Percentiles rank a stretch among this genome's conserved stretches.
These are phyloP conservation scores for Sturmia bella DNA, from an alignment of 2,888 invertebrate species.

Conservation along the genomic window DNA sequence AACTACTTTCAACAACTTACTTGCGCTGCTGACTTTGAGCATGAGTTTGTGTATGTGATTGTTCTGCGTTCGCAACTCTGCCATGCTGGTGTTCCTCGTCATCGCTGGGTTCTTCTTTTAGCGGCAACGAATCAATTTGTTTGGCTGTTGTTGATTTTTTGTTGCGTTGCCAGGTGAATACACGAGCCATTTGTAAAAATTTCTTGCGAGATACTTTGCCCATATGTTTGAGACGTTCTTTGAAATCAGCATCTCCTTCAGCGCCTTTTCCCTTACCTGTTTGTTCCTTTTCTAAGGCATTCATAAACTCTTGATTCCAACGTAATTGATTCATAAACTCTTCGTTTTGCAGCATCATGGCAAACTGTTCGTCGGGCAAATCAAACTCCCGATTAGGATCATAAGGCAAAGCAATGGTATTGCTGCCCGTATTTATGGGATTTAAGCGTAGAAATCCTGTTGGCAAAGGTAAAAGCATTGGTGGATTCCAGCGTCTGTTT, in stretches of 20 bases:
- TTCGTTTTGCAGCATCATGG: constrained; percentile 93
- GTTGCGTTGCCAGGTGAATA: constrained; percentile 87
- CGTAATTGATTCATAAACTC: constrained; percentile 94
- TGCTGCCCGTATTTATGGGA: constrained; percentile 69
- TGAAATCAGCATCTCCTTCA: constrained; percentile 87
- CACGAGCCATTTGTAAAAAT: constrained; percentile 89
- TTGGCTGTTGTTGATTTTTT: constrained; percentile 82
- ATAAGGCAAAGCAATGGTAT: constrained; percentile 63
- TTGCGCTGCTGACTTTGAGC: constrained; percentile 62
- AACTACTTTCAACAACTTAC: constrained; percentile 53
- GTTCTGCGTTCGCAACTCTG: constrained; percentile 38
- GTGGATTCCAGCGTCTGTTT: constrained; percentile 88
- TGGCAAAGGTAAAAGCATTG: constrained; percentile 89
- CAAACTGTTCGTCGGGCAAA: constrained; percentile 93
- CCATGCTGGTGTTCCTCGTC: constrained; percentile 83
- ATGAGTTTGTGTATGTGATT: constrained; percentile 46
- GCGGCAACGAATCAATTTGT: constrained; percentile 84
- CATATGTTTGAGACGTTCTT: constrained; percentile 91
- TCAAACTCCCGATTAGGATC: constrained; percentile 82
- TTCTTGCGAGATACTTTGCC: constrained; percentile 92
- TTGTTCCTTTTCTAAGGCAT: constrained; percentile 90
- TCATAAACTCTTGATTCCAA: constrained; percentile 93
- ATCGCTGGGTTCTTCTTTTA: constrained; percentile 86
- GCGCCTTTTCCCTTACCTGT: constrained; percentile 83
- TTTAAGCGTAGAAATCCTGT: constrained; percentile 87